Base-by-base conservation (phyloP, 2,113 vertebrate species). In the Cyanoderma ruficeps region DNA sequence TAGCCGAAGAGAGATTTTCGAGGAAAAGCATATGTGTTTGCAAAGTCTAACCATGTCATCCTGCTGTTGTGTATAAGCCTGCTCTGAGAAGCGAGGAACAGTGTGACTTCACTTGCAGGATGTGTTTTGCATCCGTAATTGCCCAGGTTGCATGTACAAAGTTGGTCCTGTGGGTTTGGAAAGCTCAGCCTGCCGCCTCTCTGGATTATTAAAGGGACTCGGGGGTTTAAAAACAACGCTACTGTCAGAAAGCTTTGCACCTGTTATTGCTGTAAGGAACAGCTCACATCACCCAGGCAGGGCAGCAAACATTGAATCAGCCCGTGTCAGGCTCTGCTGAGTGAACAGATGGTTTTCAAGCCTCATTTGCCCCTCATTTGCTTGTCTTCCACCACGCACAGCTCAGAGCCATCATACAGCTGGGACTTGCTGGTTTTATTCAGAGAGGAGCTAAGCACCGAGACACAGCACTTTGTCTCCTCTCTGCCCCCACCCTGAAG, bases 271-370 rank as follows among this genome's bases (percentile, higher is more conserved):
- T 1, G 0, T 41, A 24, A 94, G 75, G 55, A 83, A 3, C 59
- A 80, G 72, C 52, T 86, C 60, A 1, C 41, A 69, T 63, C 75
- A 52, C 30, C 33, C 3, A 3, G 71, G 75, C 68, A 44, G 33
- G 53, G 55, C 79, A 76, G 67, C 31, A 25, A 23, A 68, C 9
- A 4, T 59, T 83, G 47, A 76, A 35, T 74, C 75, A 89, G 87
- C 74, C 78, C 39, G 3, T 46, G 81, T 68, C 55, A 65, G 87
- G 71, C 82, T 87, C 75, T 76, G 90, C 11, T 69, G 55, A 83
- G 79, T 1, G 5, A 93, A 83, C 93, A 96, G 93, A 94, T 91
- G 91, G 90, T 53, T 94, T 97, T 91, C 75, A 91, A 93, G 82
- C 87, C 76, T 94, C 85, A 81, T 94, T 94, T 93, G 68, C 67